Conservation (phyloP, 2,888 invertebrate species). For the Drosophila limbata region DNA sequence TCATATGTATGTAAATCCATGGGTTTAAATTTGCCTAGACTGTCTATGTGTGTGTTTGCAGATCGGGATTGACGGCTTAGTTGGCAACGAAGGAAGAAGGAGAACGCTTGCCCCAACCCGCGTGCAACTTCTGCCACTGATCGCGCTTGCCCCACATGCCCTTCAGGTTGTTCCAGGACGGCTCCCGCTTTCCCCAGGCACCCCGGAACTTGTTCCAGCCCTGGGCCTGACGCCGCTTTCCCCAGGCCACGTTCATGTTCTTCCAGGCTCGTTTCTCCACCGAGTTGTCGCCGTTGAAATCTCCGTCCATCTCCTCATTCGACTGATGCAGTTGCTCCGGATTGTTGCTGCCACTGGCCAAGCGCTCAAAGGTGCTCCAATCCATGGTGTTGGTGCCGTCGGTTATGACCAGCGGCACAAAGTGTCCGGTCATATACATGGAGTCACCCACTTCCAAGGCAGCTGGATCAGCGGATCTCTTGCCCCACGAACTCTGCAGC, state of each 20-base stretch:
- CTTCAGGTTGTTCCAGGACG: constrained; percentile 92
- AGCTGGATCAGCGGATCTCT: constrained; percentile 84
- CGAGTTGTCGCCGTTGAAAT: constrained; percentile 39
- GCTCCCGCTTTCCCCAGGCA: constrained; percentile 91
- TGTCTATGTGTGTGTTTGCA: constrained; percentile 9
- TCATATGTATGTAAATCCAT: constrained; percentile 35
- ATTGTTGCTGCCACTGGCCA: constrained; percentile 55
- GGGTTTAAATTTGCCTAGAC: constrained; percentile 34
- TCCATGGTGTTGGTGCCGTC: constrained; percentile 71
- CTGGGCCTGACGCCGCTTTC: constrained; percentile 88
- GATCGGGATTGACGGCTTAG: constrained; percentile 36
- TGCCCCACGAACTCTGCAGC: constrained; percentile 90
- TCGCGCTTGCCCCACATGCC: constrained; percentile 92
- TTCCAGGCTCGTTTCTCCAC: constrained; percentile 89
- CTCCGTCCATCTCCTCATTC: constrained; percentile 55
- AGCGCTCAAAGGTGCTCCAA: constrained; percentile 74
- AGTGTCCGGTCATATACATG: constrained; percentile 67
- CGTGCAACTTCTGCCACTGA: constrained; percentile 85
- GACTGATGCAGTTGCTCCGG: constrained; percentile 43
- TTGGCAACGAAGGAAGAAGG: constrained; percentile 43
- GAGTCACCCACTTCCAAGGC: constrained; percentile 52
- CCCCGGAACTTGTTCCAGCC: constrained; percentile 88
- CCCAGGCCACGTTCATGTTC: constrained; percentile 90
- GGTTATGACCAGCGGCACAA: constrained; percentile 64
- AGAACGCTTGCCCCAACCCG: constrained; percentile 85